Base-by-base conservation (phyloP, 35 echinoderm and acorn worm genomes). In the Nesometra sesokonis region DNA sequence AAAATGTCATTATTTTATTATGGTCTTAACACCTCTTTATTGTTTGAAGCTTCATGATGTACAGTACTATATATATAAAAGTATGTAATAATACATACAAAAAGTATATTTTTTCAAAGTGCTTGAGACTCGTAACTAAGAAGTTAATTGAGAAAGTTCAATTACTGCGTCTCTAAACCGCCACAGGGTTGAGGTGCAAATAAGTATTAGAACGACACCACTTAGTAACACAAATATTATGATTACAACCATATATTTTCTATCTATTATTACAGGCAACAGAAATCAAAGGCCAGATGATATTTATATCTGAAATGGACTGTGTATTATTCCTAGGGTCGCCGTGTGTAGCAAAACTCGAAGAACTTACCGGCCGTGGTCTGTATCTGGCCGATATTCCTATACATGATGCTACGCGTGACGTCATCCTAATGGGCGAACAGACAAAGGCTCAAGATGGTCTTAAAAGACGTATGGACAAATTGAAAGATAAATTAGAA, bases 401-500 rank as follows among this genome's bases (percentile, higher is more conserved):
- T 13, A 97, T 97, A 30, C 94, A 97, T 30, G 94, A 97, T 77
- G 94, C 94, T 17, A 97, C 94, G 17, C 77, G 94, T 77, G 94
- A 97, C 84, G 89, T 97, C 30, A 93, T 97, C 35, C 88, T 97
- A 29, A 91, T 97, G 17, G 94, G 94, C 13, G 94, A 97, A 77
- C 88, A 97, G 57, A 97, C 89, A 46, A 97, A 89, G 76, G 94
- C 94, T 23, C 94, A 97, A 84, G 94, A 97, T 52, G 88, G 89
- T 34, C 89, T 97, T n/a, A 97, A 97, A 84, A 91, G 91, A 76
- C 81, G 91, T 23, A 97, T 97, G 94, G 94, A 97, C 89, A 93
- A 97, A 88, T 86, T 97, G 32, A 97, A 97, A 88, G 89, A 86
- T 0, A 86, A 89, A 34, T 90, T 97, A 38, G 89, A 93, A 86